These are phyloP conservation scores for Kradibia gibbosae DNA, from an alignment of 1,140 invertebrate genomes.

Conservation along the genomic window DNA sequence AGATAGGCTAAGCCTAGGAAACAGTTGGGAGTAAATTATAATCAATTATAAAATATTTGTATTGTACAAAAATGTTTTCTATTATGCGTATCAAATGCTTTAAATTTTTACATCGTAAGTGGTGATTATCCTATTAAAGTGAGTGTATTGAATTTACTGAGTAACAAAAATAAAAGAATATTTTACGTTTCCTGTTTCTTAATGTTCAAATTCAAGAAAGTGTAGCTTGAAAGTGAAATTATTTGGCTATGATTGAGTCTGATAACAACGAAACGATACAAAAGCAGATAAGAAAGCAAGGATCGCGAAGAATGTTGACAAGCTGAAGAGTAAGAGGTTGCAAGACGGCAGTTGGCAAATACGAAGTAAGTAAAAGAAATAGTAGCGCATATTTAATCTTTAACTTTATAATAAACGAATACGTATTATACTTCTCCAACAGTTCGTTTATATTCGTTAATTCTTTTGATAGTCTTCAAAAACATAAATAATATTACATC, in stretches of 20 bases:
- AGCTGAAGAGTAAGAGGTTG: neutral
- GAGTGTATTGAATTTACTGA: neutral
- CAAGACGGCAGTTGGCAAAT: conserved; percentile 8
- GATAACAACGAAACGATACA: neutral
- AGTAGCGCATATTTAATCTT: no score
- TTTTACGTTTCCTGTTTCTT: neutral
- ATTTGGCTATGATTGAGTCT: neutral
- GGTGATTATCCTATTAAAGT: neutral
- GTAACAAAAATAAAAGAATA: neutral
- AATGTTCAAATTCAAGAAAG: neutral
- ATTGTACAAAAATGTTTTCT: no score
- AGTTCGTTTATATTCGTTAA: no score
- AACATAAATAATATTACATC: no score
- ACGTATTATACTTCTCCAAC: no score
- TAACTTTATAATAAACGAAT: no score
- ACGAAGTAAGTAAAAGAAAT: conserved; percentile 15
- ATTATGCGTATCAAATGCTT: no score
- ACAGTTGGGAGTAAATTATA: no score
- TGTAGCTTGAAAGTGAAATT: neutral
- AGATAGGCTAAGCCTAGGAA: no score
- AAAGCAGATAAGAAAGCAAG: neutral
- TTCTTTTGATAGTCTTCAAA: no score
- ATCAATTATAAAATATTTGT: no score
- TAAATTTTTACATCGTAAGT: neutral
- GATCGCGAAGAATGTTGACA: neutral